A percentile compares a stretch with the other conserved stretches of the same genome.
These are phyloP conservation scores for Drosophila baimaii DNA, from an alignment of 1,140 invertebrate genomes.

Conservation along the genomic window DNA sequence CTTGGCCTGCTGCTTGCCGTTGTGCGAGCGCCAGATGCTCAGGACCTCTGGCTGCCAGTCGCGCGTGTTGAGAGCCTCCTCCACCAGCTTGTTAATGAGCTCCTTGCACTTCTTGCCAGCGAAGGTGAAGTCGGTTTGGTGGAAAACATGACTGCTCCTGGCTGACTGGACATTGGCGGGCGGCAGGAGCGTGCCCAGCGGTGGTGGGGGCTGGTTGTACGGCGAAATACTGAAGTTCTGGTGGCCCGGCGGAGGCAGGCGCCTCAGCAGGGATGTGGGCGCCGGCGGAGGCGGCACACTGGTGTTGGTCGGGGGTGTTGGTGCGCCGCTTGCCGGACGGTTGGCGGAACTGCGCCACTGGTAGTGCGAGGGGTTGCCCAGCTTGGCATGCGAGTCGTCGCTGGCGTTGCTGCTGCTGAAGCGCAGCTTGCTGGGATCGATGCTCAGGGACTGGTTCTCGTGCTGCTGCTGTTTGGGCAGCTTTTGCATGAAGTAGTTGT, in stretches of 20 bases:
- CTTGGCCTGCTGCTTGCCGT: slow-evolving; percentile 47
- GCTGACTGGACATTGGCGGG: neutral
- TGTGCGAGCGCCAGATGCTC: slow-evolving; percentile 49
- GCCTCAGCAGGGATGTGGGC: slow-evolving; percentile 56
- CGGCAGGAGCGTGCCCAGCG: neutral
- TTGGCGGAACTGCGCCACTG: slow-evolving; percentile 69
- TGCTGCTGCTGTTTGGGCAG: slow-evolving; percentile 67
- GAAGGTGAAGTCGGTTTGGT: slow-evolving; percentile 9
- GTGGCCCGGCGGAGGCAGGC: slow-evolving; percentile 15
- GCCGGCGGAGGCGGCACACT: neutral
- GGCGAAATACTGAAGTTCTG: slow-evolving; percentile 39
- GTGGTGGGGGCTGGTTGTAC: slow-evolving; percentile 49
- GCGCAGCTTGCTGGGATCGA: slow-evolving; percentile 75
- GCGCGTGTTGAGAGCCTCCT: slow-evolving; percentile 58
- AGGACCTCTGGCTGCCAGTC: slow-evolving; percentile 66
- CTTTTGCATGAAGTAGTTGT: slow-evolving; percentile 73
- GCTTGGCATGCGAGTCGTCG: slow-evolving; percentile 60
- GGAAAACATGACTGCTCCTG: neutral
- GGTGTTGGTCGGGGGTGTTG: slow-evolving; percentile 1
- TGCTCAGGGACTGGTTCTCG: slow-evolving; percentile 71
- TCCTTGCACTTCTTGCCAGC: slow-evolving; percentile 57
- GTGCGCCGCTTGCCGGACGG: slow-evolving; percentile 52
- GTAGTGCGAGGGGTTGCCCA: slow-evolving; percentile 67
- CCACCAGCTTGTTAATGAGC: slow-evolving; percentile 59
- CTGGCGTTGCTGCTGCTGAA: slow-evolving; percentile 64